These are phyloP conservation scores for Cremastobaeus sp. DNA, from an alignment of 2,888 invertebrate species.

Conservation along the genomic window DNA sequence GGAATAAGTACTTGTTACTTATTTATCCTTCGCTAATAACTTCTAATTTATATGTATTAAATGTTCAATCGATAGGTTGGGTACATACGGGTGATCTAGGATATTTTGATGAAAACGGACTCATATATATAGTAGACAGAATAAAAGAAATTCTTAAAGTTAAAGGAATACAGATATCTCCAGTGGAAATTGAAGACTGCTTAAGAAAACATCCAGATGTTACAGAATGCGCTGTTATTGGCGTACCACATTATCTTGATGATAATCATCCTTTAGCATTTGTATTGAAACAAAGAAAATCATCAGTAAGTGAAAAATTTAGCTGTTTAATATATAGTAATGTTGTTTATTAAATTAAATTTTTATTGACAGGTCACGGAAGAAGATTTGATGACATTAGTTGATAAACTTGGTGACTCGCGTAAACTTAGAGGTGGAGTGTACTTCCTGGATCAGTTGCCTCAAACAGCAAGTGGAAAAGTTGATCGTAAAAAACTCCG, in stretches of 20 bases:
- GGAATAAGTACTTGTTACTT: too few species aligned
- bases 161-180: constrained; percentile 70
- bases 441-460: constrained; percentile 67
- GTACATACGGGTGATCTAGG: constrained; percentile 70
- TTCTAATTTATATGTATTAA: constrained; percentile 72
- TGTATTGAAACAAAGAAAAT: not conserved
- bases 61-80: too few species aligned
- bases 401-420: constrained; percentile 64
- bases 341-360: not conserved
- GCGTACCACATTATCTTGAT: constrained; percentile 67
- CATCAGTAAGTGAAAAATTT: not conserved
- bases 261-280: constrained; percentile 65
- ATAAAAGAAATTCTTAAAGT: constrained; percentile 73
- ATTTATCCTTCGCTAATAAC: too few species aligned
- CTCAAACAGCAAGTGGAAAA: constrained; percentile 68
- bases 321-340: not conserved
- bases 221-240: constrained; percentile 69
- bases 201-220: constrained; percentile 68
- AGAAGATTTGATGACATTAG: constrained; percentile 67
- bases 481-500: constrained; percentile 65
- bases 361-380: constrained; percentile 66
- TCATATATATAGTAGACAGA: constrained; percentile 68
- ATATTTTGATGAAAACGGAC: constrained; percentile 67
- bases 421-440: constrained; percentile 70
- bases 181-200: constrained; percentile 69